Conservation (phyloP, 2,113 vertebrate species). For the Typhlomys cinereus region DNA sequence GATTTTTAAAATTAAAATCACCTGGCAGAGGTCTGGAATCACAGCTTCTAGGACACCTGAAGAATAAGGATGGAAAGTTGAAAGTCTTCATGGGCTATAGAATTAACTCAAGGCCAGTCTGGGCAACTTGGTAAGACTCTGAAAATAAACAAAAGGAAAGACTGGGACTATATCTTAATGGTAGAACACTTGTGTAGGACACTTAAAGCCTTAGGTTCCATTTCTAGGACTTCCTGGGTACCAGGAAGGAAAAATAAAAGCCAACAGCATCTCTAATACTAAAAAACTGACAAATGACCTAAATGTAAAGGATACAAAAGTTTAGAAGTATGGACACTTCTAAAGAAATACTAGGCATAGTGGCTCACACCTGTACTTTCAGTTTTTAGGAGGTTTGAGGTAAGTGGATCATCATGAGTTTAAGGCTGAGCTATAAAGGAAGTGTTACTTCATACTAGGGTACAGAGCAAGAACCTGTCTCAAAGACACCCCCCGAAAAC, state of each 20-base stretch:
- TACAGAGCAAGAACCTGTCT: no score
- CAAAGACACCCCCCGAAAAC: no score
- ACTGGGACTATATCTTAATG: neutral
- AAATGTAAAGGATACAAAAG: neutral
- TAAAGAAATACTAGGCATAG: neutral
- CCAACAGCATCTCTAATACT: neutral
- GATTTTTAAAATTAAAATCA: no score
- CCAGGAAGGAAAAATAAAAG: no score
- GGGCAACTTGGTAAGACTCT: neutral
- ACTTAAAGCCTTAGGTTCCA: no score
- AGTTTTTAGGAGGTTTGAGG: neutral
- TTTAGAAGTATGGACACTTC: neutral
- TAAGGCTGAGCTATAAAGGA: no score
- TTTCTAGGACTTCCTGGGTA: no score
- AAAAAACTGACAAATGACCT: conserved; percentile 3
- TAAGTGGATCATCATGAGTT: neutral
- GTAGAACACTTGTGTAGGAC: neutral
- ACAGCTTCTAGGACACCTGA: neutral
- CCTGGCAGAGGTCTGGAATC: neutral
- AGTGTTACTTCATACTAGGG: no score
- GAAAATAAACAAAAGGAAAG: neutral
- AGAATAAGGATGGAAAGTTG: neutral
- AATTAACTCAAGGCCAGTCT: neutral
- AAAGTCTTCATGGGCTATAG: no score
- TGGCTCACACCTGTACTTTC: neutral